Conservation (phyloP, 2,113 vertebrate genomes). For the Vimba vimba region DNA sequence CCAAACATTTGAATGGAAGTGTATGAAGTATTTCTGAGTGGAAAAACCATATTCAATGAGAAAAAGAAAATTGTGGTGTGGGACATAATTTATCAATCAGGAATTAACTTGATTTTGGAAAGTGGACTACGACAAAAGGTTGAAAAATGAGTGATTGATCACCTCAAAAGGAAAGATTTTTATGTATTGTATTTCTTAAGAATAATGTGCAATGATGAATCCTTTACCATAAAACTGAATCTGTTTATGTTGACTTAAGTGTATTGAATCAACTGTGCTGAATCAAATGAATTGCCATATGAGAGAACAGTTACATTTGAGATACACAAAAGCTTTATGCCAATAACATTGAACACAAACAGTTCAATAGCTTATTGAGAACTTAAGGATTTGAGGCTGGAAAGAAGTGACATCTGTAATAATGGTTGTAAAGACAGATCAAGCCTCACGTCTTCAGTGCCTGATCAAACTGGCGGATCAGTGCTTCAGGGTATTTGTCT, state of each 20-base stretch:
- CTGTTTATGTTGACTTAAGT: neutral
- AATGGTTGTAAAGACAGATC: neutral
- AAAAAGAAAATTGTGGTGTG: neutral
- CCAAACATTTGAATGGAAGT: neutral
- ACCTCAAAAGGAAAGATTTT: neutral
- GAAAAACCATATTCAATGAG: neutral
- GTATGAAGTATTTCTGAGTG: neutral
- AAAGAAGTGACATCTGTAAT: neutral
- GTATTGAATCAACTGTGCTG: neutral
- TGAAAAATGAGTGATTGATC: neutral
- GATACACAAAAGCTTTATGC: neutral
- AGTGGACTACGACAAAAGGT: neutral
- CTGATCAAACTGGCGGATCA: slow-evolving; percentile 28
- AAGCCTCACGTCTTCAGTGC: neutral
- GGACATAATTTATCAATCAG: neutral
- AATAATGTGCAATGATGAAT: neutral
- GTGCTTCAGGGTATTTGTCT: slow-evolving; percentile 36
- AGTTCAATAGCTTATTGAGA: neutral
- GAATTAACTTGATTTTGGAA: neutral
- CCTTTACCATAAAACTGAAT: neutral
- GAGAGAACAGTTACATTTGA: neutral
- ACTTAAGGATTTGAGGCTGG: neutral
- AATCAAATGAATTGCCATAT: neutral
- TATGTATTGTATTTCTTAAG: neutral
- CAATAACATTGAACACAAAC: neutral